Evolutionary conservation across 30 jellyfish, hydroid and myxozoan genomes (phyloP).

Genomic region (Hydractinia symbiolongicarpus): DNA sequence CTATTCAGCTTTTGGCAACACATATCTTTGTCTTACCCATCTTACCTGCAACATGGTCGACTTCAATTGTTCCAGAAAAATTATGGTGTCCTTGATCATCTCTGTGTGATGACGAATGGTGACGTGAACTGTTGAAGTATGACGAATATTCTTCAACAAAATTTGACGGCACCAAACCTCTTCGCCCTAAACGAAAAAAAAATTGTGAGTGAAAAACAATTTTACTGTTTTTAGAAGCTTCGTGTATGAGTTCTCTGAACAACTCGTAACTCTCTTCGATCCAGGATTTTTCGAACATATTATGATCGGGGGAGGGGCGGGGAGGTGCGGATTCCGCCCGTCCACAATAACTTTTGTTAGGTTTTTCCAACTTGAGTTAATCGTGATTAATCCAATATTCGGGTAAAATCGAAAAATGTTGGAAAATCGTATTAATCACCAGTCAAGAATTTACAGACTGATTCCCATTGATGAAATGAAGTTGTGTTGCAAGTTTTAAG

Average conservation of each 20-base stretch:
- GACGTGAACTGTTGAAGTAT: slow-evolving; percentile 16
- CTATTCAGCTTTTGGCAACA: background rate
- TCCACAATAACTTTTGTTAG: too few relatives aligned
- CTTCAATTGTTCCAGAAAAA: slow-evolving; percentile 27
- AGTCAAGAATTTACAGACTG: background rate
- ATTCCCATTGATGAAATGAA: background rate
- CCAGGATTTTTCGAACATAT: too few relatives aligned
- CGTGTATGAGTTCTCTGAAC: too few relatives aligned
- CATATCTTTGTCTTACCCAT: background rate
- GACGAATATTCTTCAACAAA: slow-evolving; percentile 57
- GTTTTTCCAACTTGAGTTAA: too few relatives aligned
- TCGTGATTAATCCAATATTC: too few relatives aligned
- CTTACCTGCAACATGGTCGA: slow-evolving; percentile 36
- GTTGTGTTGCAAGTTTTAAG: background rate
- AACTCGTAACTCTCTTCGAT: too few relatives aligned
- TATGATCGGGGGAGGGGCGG: too few relatives aligned
- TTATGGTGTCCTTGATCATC: background rate
- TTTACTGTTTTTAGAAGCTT: too few relatives aligned
- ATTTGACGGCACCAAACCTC: slow-evolving; percentile 82
- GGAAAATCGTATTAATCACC: too few relatives aligned
- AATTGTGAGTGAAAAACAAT: background rate
- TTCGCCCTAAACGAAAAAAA: slow-evolving; percentile 52
- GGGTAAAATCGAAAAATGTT: too few relatives aligned
- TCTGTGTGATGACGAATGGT: background rate
- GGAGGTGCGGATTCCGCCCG: too few relatives aligned